These are phyloP conservation scores for Tyrophagus putrescentiae DNA, from an alignment of 1,140 invertebrate genomes.

Conservation along the genomic window DNA sequence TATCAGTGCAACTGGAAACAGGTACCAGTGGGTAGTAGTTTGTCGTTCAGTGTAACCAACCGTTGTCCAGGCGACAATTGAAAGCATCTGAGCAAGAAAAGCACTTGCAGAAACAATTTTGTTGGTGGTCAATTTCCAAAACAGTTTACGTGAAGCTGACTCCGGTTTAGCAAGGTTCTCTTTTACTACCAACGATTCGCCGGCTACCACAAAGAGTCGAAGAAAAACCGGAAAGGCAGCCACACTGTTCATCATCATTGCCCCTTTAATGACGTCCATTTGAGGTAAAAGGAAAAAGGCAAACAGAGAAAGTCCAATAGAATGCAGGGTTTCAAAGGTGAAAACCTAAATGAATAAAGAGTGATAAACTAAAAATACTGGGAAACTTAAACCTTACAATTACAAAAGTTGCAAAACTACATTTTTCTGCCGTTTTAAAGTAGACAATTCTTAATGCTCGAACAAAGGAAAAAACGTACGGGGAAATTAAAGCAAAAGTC, in stretches of 20 bases:
- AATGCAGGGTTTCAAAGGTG: conserved; percentile 34
- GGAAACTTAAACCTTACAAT: conserved; percentile 25
- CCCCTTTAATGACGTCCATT: conserved; percentile 33
- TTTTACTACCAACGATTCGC: too few relatives aligned
- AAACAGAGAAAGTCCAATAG: conserved; percentile 33
- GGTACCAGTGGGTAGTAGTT: neutral
- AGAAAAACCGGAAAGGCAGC: conserved; percentile 33
- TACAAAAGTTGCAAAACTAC: conserved; percentile 23
- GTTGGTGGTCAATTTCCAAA: too few relatives aligned
- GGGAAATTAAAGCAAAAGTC: conserved; percentile 63
- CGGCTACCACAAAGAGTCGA: conserved; percentile 23
- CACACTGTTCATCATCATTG: conserved; percentile 33
- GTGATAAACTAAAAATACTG: neutral
- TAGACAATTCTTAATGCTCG: conserved; percentile 70
- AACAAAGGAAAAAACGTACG: conserved; percentile 70
- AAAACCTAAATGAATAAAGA: too few relatives aligned
- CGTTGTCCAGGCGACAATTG: conserved; percentile 40
- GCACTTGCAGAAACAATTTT: too few relatives aligned
- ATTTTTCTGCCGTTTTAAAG: conserved; percentile 47
- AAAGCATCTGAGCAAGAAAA: conserved; percentile 28
- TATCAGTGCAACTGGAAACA: conserved; percentile 56
- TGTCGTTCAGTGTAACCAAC: conserved; percentile 54
- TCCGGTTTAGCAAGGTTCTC: too few relatives aligned
- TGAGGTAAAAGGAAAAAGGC: conserved; percentile 35
- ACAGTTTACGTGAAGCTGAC: too few relatives aligned